Percentiles rank a stretch among this genome's conserved stretches.
Evolutionary conservation across 2,797 vertebrate genomes (phyloP).

Genomic region (Poeciliopsis infans): DNA sequence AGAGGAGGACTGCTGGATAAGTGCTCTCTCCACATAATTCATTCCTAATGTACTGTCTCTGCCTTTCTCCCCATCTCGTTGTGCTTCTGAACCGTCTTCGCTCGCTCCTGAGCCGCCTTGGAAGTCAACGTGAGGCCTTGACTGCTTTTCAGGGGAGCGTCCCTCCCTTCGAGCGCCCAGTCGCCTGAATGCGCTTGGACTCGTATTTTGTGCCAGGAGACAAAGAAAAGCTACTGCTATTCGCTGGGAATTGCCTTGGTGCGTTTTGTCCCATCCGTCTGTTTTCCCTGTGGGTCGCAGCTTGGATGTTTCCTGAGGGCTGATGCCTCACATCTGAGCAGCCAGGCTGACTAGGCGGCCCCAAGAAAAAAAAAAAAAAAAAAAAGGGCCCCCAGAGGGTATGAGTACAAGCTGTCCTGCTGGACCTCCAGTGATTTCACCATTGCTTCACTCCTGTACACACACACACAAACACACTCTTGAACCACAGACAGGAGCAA

Average conservation of each 20-base stretch:
- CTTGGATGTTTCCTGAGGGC: conserved; percentile 81
- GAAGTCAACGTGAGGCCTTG: conserved; percentile 45
- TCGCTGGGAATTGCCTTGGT: conserved; percentile 47
- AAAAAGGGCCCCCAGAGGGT: conserved; percentile 77
- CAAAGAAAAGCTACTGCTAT: conserved; percentile 43
- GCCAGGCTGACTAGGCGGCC: conserved; percentile 81
- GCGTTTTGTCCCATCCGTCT: conserved; percentile 73
- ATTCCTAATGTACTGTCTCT: conserved; percentile 75
- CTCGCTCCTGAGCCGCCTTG: conserved; percentile 44
- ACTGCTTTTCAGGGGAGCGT: conserved; percentile 41
- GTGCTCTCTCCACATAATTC: conserved; percentile 78
- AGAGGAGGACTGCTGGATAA: conserved; percentile 77
- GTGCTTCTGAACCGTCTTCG: conserved; percentile 45
- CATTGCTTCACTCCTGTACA: conserved; percentile 46
- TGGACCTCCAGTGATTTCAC: conserved; percentile 73
- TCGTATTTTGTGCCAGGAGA: conserved; percentile 18
- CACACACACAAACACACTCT: conserved; percentile 7
- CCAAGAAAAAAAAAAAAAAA: conserved; percentile 48
- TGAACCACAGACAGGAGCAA: conserved; percentile 36
- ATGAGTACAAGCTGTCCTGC: conserved; percentile 81
- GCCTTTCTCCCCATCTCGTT: conserved; percentile 30
- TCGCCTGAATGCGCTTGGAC: conserved; percentile 4
- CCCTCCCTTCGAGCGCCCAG: conserved; percentile 24
- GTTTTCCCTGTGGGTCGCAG: conserved; percentile 81
- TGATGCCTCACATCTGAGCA: conserved; percentile 82